These are phyloP conservation scores for Gryon sp. DNA, from an alignment of 1,140 invertebrate genomes.

Conservation along the genomic window DNA sequence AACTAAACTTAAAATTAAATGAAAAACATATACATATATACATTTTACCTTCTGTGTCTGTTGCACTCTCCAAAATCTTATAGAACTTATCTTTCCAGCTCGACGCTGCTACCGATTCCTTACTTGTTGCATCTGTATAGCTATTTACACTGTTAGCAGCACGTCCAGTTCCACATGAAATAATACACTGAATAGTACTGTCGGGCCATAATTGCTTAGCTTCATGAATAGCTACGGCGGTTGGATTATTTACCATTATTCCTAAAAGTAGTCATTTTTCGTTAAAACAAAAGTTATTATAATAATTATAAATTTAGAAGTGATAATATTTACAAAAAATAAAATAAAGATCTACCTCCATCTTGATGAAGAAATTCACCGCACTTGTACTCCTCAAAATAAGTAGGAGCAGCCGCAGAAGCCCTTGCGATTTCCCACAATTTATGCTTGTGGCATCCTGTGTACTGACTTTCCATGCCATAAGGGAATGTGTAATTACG, in stretches of 20 bases:
- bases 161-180: constrained; percentile 93
- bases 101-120: constrained; percentile 74
- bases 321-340: too few species aligned
- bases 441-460: constrained; percentile 86
- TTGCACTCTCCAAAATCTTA: constrained; percentile 93
- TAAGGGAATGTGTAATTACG: constrained; percentile 92
- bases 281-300: too few species aligned
- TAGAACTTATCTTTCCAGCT: constrained; percentile 90
- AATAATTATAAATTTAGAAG: too few species aligned
- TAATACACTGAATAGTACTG: constrained; percentile 88
- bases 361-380: constrained; percentile 90
- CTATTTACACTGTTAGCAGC: constrained; percentile 76
- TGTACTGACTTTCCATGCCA: constrained; percentile 87
- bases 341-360: constrained; percentile 67
- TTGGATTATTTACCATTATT: constrained; percentile 94
- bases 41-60: constrained; percentile 93
- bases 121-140: constrained; percentile 67
- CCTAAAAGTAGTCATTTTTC: constrained; percentile 85
- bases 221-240: constrained; percentile 93
- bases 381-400: constrained; percentile 92
- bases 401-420: constrained; percentile 94
- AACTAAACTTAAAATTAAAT: too few species aligned
- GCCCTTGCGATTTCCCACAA: constrained; percentile 95
- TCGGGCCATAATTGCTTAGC: constrained; percentile 91
- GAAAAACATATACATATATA: too few species aligned